Conservation (phyloP, 2,888 invertebrate species). For the Corythucha ciliata region DNA sequence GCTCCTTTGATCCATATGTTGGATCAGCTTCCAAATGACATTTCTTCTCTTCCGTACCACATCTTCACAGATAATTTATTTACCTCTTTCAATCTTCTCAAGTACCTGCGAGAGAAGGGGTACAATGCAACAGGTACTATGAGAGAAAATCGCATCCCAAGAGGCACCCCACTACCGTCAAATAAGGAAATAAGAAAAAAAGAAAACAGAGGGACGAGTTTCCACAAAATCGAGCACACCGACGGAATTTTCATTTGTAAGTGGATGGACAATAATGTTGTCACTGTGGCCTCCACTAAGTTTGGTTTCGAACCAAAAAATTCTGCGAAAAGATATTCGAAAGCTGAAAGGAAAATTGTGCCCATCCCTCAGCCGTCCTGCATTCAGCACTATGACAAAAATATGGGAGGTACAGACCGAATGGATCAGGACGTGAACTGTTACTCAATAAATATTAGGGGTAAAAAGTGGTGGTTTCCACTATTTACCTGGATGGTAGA, state of each 20-base stretch:
- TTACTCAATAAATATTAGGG: neutral
- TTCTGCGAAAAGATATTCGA: too few relatives aligned
- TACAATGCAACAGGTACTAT: neutral
- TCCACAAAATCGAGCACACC: too few relatives aligned
- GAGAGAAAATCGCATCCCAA: neutral
- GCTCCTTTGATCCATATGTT: too few relatives aligned
- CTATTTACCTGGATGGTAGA: slow-evolving; percentile 8
- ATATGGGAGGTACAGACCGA: slow-evolving; percentile 3
- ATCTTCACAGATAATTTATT: neutral
- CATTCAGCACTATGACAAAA: too few relatives aligned
- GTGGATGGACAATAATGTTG: too few relatives aligned
- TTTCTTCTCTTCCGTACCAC: neutral
- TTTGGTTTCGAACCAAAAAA: too few relatives aligned
- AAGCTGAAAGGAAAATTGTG: too few relatives aligned
- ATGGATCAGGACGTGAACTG: slow-evolving; percentile 4
- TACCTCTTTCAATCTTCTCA: neutral
- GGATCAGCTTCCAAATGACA: neutral
- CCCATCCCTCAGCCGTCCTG: too few relatives aligned
- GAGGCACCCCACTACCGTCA: neutral
- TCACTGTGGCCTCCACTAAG: too few relatives aligned
- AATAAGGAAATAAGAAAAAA: too few relatives aligned
- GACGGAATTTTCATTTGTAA: too few relatives aligned
- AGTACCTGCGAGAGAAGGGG: neutral
- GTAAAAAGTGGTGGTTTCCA: slow-evolving; percentile 1
- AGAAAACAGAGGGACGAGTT: too few relatives aligned